Base-by-base conservation (phyloP, 2,113 vertebrate genomes). In the Sula dactylatra region DNA sequence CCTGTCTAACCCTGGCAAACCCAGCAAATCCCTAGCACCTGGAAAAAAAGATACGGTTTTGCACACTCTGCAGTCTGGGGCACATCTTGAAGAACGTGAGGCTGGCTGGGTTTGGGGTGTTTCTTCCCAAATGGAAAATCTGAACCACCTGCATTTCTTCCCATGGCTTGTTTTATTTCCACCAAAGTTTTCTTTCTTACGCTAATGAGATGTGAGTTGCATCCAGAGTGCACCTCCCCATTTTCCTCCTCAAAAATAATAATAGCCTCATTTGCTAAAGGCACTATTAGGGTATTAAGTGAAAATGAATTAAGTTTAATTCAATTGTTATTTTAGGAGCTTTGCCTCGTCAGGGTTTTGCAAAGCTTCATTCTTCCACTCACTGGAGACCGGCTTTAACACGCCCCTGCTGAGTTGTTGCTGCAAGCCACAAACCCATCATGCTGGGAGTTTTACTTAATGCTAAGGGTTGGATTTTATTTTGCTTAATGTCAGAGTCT, bases 271-370 rank as follows among this genome's bases (percentile, higher is more conserved):
- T 95, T 97, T 96, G 95, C 97, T 95, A 82, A 93, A 94, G 93
- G 97, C 97, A 78, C 78, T 94, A 58, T 90, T 86, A 97, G 86
- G 77, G 94, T 95, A 97, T 96, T 97, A 97, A 96, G 92, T 72
- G 95, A 95, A 97, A 97, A 97, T 97, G 96, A 97, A 98, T 97
- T 93, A 95, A 97, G 93, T 91, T 94, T 95, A 96, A 96, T 97
- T 97, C 97, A 96, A 94, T 97, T 95, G 92, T 97, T 97, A 95
- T 97, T 97, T 97, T 97, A 97, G 97, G 90, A 95, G 91, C 86
- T 94, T 95, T 93, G 95, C 94, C 93, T 96, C 34, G 36, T 97
- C 96, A 93, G 91, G 91, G 84, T 91, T 95, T 96, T 96, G 93
- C 84, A 92, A 80, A 94, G 93, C 95, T 97, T 96, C 94, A 94